Conservation (phyloP, 2,888 invertebrate species). For the Hedychridium roseum region DNA sequence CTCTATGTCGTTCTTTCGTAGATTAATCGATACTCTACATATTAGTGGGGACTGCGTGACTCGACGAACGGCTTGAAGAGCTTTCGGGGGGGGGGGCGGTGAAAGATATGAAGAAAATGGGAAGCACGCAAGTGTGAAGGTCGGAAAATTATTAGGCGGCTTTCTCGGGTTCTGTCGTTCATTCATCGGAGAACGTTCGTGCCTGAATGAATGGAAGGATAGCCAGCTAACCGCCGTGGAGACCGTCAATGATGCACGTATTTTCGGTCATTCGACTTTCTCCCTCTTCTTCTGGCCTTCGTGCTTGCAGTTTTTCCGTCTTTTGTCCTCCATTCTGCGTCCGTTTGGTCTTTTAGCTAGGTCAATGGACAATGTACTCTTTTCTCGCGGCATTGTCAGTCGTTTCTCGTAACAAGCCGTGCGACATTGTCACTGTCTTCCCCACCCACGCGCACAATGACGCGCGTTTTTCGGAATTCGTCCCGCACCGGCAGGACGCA, state of each 20-base stretch:
- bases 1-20: too few relatives aligned
- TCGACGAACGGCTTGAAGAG: too few relatives aligned
- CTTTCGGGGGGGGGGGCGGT: too few relatives aligned
- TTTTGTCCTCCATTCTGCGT: conserved; percentile 16
- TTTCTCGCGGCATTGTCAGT: conserved; percentile 35
- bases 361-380: conserved; percentile 40
- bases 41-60: too few relatives aligned
- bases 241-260: conserved; percentile 29
- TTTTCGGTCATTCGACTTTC: conserved; percentile 20
- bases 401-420: conserved; percentile 43
- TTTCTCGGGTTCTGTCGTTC: conserved; percentile 7
- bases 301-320: neutral
- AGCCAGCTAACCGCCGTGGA: conserved; percentile 14
- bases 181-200: conserved; percentile 27
- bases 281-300: conserved; percentile 12
- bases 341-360: conserved; percentile 19
- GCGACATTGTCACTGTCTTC: conserved; percentile 48
- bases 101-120: too few relatives aligned
- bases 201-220: conserved; percentile 25
- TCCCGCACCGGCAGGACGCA: conserved; percentile 27
- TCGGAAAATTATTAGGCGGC: too few relatives aligned
- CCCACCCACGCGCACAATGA: conserved; percentile 39
- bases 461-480: conserved; percentile 30
- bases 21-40: too few relatives aligned
- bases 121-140: too few relatives aligned